These are phyloP conservation scores for Sternotherus odoratus DNA, from an alignment of 2,797 vertebrate genomes.

Conservation along the genomic window DNA sequence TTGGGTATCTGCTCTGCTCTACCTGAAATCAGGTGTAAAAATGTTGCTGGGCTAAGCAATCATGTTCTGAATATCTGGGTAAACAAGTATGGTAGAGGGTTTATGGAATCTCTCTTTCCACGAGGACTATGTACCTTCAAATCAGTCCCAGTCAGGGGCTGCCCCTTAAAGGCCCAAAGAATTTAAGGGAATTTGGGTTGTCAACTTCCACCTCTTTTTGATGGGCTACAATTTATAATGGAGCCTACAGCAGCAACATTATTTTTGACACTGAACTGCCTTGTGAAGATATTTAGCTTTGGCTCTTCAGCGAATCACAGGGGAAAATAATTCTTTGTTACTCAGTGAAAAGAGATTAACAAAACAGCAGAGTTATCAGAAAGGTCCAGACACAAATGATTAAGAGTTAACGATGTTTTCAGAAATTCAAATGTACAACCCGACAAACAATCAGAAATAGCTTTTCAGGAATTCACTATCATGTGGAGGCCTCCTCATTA, in stretches of 20 bases:
- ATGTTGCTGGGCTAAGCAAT: no score
- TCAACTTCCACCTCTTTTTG: not conserved
- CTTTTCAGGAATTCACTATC: conserved; percentile 51
- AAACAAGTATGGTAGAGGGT: no score
- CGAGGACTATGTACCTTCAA: not conserved
- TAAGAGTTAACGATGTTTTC: conserved; percentile 67
- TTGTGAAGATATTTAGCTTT: conserved; percentile 24
- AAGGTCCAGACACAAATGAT: conserved; percentile 67
- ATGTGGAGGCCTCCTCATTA: conserved; percentile 50
- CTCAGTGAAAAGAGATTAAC: conserved; percentile 59
- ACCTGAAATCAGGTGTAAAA: not conserved
- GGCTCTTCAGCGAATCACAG: conserved; percentile 63
- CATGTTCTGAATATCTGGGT: not conserved
- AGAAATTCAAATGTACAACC: conserved; percentile 55
- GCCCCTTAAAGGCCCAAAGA: not conserved
- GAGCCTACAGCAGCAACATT: conserved; percentile 18
- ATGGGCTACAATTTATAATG: conserved; percentile 30
- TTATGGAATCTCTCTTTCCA: not conserved
- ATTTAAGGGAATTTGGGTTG: not conserved
- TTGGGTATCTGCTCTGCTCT: not conserved
- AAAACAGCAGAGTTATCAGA: conserved; percentile 59
- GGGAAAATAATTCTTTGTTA: conserved; percentile 52
- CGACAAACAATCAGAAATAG: conserved; percentile 55
- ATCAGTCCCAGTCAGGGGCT: not conserved
- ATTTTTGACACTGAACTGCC: conserved; percentile 54